A percentile compares a stretch with the other conserved stretches of the same genome.
phyloP scores from a whole-genome alignment of 2,888 invertebrate genomes.

The Phlogophora meticulosa region DNA sequence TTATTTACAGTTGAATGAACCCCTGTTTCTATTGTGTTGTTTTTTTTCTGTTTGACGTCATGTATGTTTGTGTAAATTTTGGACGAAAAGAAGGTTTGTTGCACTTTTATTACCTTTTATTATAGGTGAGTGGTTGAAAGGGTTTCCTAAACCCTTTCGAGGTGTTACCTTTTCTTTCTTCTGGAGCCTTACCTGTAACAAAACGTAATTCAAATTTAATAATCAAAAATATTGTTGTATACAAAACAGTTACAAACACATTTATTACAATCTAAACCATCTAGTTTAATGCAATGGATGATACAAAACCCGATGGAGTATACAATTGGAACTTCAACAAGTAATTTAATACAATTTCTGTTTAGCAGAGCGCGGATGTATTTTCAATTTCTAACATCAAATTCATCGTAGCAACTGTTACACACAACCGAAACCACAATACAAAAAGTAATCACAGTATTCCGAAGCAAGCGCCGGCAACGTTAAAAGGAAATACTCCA shows the following conservation, averaged over 20 bases:
- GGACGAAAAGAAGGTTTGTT: not conserved
- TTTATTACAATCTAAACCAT: no score
- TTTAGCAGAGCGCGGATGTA: not conserved
- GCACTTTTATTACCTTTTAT: not conserved
- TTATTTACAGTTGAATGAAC: constrained; percentile 68
- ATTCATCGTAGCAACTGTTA: constrained; percentile 5
- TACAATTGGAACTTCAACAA: not conserved
- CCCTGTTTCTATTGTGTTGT: constrained; percentile 35
- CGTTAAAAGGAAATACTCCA: constrained; percentile 44
- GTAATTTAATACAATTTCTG: not conserved
- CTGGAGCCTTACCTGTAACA: constrained; percentile 49
- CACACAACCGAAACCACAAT: not conserved
- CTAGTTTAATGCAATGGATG: not conserved
- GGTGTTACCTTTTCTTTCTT: not conserved
- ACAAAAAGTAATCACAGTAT: constrained; percentile 34
- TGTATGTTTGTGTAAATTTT: not conserved
- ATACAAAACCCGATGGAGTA: not conserved
- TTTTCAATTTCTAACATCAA: constrained; percentile 18
- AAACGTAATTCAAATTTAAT: not conserved
- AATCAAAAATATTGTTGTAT: not conserved
- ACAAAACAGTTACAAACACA: no score
- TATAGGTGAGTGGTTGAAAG: not conserved
- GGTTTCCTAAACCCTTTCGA: not conserved
- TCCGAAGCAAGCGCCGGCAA: constrained; percentile 16
- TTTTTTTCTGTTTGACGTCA: constrained; percentile 4